Percentiles rank a stretch among this genome's conserved stretches.
Conservation (phyloP, 2,797 vertebrate species). For the Gouania willdenowi region DNA sequence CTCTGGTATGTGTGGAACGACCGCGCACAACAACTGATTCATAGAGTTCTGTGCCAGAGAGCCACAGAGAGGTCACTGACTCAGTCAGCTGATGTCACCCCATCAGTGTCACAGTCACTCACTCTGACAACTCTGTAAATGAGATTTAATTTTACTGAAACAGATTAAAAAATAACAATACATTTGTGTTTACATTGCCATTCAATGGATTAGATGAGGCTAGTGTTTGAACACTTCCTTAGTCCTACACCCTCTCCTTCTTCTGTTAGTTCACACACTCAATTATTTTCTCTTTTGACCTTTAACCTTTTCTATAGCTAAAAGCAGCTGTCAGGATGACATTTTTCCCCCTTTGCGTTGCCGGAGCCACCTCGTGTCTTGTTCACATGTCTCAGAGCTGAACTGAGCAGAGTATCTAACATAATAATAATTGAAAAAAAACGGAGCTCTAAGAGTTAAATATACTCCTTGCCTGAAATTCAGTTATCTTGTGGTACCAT, state of each 20-base stretch:
- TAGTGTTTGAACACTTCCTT: slow-evolving; percentile 21
- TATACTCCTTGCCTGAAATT: too few relatives aligned
- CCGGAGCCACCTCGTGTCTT: slow-evolving; percentile 10
- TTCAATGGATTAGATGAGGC: too few relatives aligned
- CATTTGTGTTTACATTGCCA: too few relatives aligned
- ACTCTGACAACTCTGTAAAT: not conserved
- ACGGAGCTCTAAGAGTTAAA: too few relatives aligned
- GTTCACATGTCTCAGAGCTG: slow-evolving; percentile 46
- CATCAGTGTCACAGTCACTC: not conserved
- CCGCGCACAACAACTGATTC: slow-evolving; percentile 53
- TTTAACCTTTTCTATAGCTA: slow-evolving; percentile 24
- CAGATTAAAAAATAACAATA: too few relatives aligned
- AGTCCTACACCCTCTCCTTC: slow-evolving; percentile 11
- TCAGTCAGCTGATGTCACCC: slow-evolving; percentile 38
- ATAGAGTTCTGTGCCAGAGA: slow-evolving; percentile 29
- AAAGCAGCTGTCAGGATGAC: slow-evolving; percentile 10
- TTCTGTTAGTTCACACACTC: slow-evolving; percentile 22
- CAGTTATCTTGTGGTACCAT: too few relatives aligned
- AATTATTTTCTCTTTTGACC: slow-evolving; percentile 19
- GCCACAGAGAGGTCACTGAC: slow-evolving; percentile 37
- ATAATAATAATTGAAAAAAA: too few relatives aligned
- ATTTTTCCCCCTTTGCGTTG: slow-evolving; percentile 22
- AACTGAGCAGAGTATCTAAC: too few relatives aligned
- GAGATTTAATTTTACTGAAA: not conserved
- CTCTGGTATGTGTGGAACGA: slow-evolving; percentile 56